These are phyloP conservation scores for Lucilia sericata DNA, from an alignment of 1,140 invertebrate genomes.

Conservation along the genomic window DNA sequence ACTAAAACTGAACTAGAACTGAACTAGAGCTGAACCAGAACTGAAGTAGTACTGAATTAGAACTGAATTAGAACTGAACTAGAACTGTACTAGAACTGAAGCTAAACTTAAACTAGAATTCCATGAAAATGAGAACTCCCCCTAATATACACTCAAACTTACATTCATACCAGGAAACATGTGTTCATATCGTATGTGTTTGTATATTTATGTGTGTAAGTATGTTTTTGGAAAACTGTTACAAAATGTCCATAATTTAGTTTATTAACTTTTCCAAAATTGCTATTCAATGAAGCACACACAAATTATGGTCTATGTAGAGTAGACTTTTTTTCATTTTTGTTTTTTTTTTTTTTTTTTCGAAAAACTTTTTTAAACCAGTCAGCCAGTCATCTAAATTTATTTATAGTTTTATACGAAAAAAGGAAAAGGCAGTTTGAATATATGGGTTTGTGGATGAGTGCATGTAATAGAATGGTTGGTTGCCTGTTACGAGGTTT, in stretches of 20 bases:
- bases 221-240: conserved; percentile 19
- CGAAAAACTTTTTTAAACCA: conserved; percentile 1
- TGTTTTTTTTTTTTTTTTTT: background rate
- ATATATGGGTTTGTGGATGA: background rate
- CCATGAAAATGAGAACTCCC: too few relatives aligned
- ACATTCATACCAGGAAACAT: background rate
- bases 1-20: too few relatives aligned
- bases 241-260: conserved; percentile 39
- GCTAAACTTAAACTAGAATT: too few relatives aligned
- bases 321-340: background rate
- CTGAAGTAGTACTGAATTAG: too few relatives aligned
- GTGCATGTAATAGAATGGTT: background rate
- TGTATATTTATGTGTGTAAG: background rate
- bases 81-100: too few relatives aligned
- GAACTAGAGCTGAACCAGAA: too few relatives aligned
- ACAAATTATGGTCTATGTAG: conserved; percentile 31
- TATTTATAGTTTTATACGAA: conserved; percentile 27
- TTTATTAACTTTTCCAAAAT: conserved; percentile 40
- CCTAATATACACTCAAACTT: background rate
- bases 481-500: background rate
- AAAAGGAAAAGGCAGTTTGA: background rate
- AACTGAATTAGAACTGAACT: too few relatives aligned
- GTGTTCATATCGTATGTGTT: background rate
- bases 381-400: background rate
- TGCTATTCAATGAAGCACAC: conserved; percentile 36